Evolutionary conservation across 2,888 invertebrate genomes (phyloP).

Genomic region (Litoditis marina): DNA sequence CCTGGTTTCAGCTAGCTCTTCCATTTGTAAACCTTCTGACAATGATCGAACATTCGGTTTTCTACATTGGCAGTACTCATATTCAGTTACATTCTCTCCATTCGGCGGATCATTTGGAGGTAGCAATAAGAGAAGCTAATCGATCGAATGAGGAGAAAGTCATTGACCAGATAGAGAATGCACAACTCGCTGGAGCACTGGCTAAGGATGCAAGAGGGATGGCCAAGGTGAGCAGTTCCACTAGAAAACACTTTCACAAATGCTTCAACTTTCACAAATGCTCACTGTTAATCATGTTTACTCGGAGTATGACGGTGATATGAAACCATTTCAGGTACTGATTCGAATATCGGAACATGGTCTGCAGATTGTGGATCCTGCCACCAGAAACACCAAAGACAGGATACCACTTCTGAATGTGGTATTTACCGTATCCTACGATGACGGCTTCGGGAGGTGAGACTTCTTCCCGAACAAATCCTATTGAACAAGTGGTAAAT

Average conservation of each 20-base stretch:
- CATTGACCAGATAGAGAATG: slow-evolving; percentile 29
- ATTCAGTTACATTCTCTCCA: background rate
- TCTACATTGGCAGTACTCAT: slow-evolving; percentile 5
- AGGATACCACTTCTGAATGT: slow-evolving; percentile 28
- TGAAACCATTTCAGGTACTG: slow-evolving; percentile 11
- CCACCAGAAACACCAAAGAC: slow-evolving; percentile 6
- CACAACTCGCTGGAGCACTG: slow-evolving; percentile 25
- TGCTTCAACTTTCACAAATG: too few relatives aligned
- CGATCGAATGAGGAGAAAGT: slow-evolving; percentile 17
- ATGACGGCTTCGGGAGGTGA: slow-evolving; percentile 29
- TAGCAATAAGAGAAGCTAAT: slow-evolving; percentile 13
- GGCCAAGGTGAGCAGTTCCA: background rate
- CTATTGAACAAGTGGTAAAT: too few relatives aligned
- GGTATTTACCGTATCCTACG: slow-evolving; percentile 17
- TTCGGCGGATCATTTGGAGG: slow-evolving; percentile 1
- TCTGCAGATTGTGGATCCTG: slow-evolving; percentile 18
- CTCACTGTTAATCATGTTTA: too few relatives aligned
- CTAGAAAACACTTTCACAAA: background rate
- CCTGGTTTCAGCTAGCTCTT: too few relatives aligned
- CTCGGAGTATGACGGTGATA: background rate
- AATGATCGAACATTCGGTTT: slow-evolving; percentile 5
- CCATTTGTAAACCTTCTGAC: background rate
- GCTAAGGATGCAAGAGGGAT: slow-evolving; percentile 8
- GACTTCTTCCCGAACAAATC: too few relatives aligned
- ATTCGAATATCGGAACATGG: slow-evolving; percentile 27